Conservation (phyloP, 1,140 invertebrate genomes). For the Aethina tumida region DNA sequence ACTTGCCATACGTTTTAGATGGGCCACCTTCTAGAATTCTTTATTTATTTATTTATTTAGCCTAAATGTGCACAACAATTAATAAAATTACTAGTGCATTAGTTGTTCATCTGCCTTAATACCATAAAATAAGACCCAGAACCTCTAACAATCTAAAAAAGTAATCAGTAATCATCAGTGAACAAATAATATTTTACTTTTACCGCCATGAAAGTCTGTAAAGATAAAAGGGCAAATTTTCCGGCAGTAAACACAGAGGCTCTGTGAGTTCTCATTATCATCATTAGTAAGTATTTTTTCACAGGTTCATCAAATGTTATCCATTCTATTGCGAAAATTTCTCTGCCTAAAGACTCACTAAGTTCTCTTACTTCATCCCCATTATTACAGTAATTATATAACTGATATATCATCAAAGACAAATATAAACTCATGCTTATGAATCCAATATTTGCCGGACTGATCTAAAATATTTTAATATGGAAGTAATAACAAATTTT, state of each 20-base stretch:
- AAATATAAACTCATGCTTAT: conserved; percentile 13
- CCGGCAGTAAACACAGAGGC: conserved; percentile 38
- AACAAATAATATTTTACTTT: conserved; percentile 8
- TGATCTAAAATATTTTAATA: background rate
- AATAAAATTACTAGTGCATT: too few relatives aligned
- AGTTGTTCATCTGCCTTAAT: conserved; percentile 10
- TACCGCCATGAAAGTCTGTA: conserved; percentile 39
- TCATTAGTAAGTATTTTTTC: conserved; percentile 34
- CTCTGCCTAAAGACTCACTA: conserved; percentile 17
- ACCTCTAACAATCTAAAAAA: conserved; percentile 12
- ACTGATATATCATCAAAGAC: conserved; percentile 13
- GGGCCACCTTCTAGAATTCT: too few relatives aligned
- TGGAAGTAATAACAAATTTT: background rate
- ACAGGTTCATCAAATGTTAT: conserved; percentile 19
- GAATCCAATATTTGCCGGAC: conserved; percentile 6
- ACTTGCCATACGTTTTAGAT: too few relatives aligned
- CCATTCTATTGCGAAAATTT: conserved; percentile 22
- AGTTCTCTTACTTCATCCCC: conserved; percentile 17
- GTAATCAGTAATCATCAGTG: background rate
- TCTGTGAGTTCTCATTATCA: conserved; percentile 39
- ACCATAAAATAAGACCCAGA: conserved; percentile 13
- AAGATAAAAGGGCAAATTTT: conserved; percentile 39
- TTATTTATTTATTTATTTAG: too few relatives aligned
- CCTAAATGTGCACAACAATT: too few relatives aligned
- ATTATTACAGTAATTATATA: conserved; percentile 15